Evolutionary conservation across 1,140 invertebrate species (phyloP), one percentile per base, ranked within the genome.

Genomic region (Philaenus spumarius): DNA sequence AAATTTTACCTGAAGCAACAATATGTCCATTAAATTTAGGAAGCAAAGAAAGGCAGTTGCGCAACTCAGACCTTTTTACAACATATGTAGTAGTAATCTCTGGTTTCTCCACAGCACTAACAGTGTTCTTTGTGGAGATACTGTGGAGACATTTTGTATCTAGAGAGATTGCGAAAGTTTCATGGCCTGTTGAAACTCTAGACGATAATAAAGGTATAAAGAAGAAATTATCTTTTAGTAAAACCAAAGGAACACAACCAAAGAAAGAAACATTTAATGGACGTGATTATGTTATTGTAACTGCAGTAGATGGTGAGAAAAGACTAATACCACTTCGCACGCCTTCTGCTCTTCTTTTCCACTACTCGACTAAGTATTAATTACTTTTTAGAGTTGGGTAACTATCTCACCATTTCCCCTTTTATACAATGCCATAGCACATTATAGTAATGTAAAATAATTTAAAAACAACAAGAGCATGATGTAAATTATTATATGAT

Each of bases 11-110:
- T 0, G 78, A 80, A 55, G 83, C 83, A 0, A 79, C 82, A 60
- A 85, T 90, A 43, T 93, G 90, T 65, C 89, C 89, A 0, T 73
- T 89, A 22, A 80, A 90, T 72, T 73, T 91, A 34, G 84, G 83
- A 47, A 87, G 82, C n/a, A 88, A 82, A 37, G 89, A 92, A 63
- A 75, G 88, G 2, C 82, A 84, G 67, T 71, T 93, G 9, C 70
- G 82, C 45, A 87, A 90, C 64, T 69, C 76, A 24, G 80, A 82
- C 69, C 72, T 90, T 1, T 68, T 75, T 40, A 82, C 86, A 69
- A 92, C 89, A 0, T 92, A 90, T 59, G 72, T 76, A 50, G 75
- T 81, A 4, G 76, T 86, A 45, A 72, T 86, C 2, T 79, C 80
- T 52, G 80, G 82, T 1, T 82, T 83, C 55, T 70, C 73, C 0